Evolutionary conservation across 2,888 invertebrate genomes (phyloP), one percentile per base, ranked within the genome.

Genomic region (Deroplatys truncata): DNA sequence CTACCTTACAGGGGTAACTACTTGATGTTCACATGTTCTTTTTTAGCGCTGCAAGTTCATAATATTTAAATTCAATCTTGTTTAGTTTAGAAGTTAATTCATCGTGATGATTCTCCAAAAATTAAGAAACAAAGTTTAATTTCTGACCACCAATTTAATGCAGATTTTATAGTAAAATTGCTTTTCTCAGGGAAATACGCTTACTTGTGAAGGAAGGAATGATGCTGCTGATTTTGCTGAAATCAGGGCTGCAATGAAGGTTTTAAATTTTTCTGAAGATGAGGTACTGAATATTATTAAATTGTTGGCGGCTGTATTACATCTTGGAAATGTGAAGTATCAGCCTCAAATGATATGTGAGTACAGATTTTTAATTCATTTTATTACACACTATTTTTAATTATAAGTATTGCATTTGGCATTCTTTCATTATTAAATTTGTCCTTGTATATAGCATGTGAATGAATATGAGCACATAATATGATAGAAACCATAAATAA

Each of bases 211-310:
- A 88, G 98, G 98, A 0, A 94, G 98, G 88, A 96, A 98, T 92
- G 99, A 99, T 93, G 95, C 95, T 0, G 94, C 96, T 91, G 98
- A 98, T 92, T 98, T 98, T 93, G 95, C 97, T 4, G 97, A 98
- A 92, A 97, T 99, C 90, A 95, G 97, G 90, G 97, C 97, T 0
- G 98, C 99, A n/a, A 97, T 98, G 95, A 98, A 98, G 94, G 97
- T 98, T 0, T 95, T 99, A 0, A 97, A 97, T 93, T 98, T 98
- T 92, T 94, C 95, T 13, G 97, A 98, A 85, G 95, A 96, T 56
- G 98, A 99, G 92, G 96, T 98, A 56, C 97, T 96, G 96, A 96
- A 97, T 91, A 96, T 99, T 89, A 96, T 98, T 91, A 97, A 96
- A 92, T 94, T 99, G 5, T 94, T 99, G 2, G 97, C 98, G 0